Percentiles rank a stretch among this genome's conserved stretches.
phyloP scores from a whole-genome alignment of 2,888 invertebrate species.

The Acrobeloides nanus region DNA sequence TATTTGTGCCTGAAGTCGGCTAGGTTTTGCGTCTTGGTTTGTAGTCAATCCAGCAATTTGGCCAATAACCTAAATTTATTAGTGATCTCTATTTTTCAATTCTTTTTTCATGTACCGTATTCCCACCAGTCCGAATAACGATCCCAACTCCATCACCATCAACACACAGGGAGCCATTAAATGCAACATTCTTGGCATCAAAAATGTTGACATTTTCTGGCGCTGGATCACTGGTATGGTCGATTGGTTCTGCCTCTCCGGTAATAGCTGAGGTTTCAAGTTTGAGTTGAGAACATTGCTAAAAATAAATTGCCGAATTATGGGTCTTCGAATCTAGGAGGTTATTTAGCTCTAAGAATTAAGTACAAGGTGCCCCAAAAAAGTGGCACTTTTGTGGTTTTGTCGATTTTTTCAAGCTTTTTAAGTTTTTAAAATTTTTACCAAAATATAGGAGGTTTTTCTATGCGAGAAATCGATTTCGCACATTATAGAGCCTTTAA shows the following conservation, averaged over 20 bases:
- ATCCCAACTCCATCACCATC: constrained; percentile 42
- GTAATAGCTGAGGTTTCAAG: constrained; percentile 43
- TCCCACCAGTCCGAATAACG: constrained; percentile 34
- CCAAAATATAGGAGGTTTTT: too few species aligned
- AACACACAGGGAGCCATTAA: constrained; percentile 40
- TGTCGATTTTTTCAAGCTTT: too few species aligned
- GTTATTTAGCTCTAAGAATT: too few species aligned
- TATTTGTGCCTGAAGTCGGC: constrained; percentile 32
- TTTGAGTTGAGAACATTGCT: constrained; percentile 31
- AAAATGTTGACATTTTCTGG: constrained; percentile 20
- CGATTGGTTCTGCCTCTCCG: constrained; percentile 41
- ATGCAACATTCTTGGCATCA: constrained; percentile 29
- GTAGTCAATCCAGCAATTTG: constrained; percentile 36
- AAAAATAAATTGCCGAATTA: too few species aligned
- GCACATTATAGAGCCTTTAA: too few species aligned
- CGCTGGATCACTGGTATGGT: constrained; percentile 30
- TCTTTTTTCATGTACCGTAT: too few species aligned
- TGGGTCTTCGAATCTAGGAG: too few species aligned
- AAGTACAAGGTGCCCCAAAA: too few species aligned
- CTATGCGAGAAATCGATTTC: too few species aligned
- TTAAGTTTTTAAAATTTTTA: too few species aligned
- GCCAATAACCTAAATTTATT: constrained; percentile 28
- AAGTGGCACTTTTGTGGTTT: too few species aligned
- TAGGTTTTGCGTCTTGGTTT: constrained; percentile 24
- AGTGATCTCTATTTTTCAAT: too few species aligned